Conservation (phyloP, 1,140 invertebrate species). For the Sycobia sp. region DNA sequence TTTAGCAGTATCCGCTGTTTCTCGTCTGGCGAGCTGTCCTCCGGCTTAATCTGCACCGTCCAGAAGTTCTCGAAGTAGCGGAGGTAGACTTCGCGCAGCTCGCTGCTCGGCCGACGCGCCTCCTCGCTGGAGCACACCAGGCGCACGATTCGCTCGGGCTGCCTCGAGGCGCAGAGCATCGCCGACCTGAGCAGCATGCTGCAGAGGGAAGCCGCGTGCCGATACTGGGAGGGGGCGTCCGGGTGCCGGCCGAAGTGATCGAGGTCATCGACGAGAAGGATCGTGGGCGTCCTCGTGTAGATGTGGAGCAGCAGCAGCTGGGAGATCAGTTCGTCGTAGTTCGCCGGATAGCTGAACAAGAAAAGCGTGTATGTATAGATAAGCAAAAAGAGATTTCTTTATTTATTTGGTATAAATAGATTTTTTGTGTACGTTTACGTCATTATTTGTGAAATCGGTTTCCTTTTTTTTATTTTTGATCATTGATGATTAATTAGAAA, state of each 20-base stretch:
- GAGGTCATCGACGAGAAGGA: constrained; percentile 52
- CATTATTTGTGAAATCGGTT: no score
- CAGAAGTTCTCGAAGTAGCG: constrained; percentile 50
- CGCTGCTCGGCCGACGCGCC: no score
- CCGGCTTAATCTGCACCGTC: constrained; percentile 23
- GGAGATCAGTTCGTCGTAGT: constrained; percentile 44
- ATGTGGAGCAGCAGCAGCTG: constrained; percentile 48
- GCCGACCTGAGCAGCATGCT: constrained; percentile 45
- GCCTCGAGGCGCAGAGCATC: constrained; percentile 46
- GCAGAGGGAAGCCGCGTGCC: constrained; percentile 44
- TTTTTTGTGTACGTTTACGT: no score
- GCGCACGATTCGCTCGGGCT: background rate
- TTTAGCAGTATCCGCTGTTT: no score
- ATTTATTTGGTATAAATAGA: no score
- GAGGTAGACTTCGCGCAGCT: background rate
- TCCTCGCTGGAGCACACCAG: no score
- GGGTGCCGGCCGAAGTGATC: constrained; percentile 41
- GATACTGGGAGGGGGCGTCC: constrained; percentile 21
- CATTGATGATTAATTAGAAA: no score
- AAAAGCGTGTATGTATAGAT: no score
- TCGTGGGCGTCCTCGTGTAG: constrained; percentile 43
- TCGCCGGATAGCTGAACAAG: background rate
- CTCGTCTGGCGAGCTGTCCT: no score
- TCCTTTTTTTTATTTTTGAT: no score
- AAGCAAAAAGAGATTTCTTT: no score